phyloP scores from a whole-genome alignment of 2,113 vertebrate genomes.

The Lepisosteus osseus region DNA sequence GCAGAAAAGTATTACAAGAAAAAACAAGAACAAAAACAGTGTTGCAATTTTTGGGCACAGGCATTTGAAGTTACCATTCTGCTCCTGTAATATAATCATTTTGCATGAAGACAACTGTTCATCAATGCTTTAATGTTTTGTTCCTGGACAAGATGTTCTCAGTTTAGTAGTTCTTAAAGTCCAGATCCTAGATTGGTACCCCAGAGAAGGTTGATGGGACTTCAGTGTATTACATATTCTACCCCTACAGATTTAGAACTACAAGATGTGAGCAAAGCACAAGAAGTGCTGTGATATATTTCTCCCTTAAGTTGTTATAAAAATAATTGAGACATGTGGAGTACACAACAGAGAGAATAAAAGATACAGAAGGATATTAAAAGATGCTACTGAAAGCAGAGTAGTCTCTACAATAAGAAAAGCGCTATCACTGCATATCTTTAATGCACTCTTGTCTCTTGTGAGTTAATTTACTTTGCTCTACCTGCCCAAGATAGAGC shows the following conservation, averaged over 20 bases:
- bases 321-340: not conserved
- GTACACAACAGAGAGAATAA: not conserved
- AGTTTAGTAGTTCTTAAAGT: no score
- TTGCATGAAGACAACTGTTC: no score
- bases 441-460: not conserved
- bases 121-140: no score
- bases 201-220: no score
- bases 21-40: no score
- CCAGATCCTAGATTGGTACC: no score
- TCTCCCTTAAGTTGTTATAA: not conserved
- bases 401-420: not conserved
- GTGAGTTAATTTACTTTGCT: constrained; percentile 2
- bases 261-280: not conserved
- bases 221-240: no score
- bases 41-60: no score
- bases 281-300: not conserved
- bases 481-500: not conserved
- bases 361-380: not conserved
- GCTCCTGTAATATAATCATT: no score
- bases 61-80: no score
- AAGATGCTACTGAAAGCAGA: not conserved
- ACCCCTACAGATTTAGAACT: not conserved
- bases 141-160: no score
- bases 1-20: no score
- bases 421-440: not conserved